Evolutionary conservation across 2,113 vertebrate genomes (phyloP).

Genomic region (Nothocercus nigrocapillus): DNA sequence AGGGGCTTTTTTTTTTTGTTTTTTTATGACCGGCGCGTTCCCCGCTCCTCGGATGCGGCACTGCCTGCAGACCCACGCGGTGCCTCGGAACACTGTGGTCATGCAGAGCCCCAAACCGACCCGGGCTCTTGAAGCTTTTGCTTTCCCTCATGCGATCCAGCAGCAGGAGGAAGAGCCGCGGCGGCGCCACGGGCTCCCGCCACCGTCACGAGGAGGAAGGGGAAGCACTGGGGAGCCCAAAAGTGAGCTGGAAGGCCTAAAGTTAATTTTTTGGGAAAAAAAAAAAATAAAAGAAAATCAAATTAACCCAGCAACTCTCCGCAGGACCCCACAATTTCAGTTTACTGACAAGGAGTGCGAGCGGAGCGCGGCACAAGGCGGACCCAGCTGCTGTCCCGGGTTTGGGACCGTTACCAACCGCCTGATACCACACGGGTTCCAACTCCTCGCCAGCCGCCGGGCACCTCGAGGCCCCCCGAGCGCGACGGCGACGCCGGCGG

Average conservation of each 20-base stretch:
- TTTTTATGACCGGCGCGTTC: slow-evolving; percentile 14
- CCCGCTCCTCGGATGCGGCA: not conserved
- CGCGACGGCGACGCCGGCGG: not conserved
- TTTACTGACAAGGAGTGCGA: not conserved
- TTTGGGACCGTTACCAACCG: no score
- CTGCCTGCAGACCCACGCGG: not conserved
- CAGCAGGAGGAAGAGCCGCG: not conserved
- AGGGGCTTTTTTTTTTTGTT: not conserved
- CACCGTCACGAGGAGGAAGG: not conserved
- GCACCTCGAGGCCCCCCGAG: no score
- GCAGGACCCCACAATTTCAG: not conserved
- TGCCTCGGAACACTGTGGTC: no score
- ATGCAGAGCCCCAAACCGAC: not conserved
- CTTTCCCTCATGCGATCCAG: not conserved
- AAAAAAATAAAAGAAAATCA: not conserved
- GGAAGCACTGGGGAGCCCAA: not conserved
- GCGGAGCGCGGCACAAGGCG: not conserved
- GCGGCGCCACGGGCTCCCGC: not conserved
- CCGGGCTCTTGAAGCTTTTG: not conserved
- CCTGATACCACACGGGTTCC: no score
- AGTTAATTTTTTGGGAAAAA: not conserved
- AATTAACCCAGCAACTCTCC: not conserved
- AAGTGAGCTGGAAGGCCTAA: not conserved
- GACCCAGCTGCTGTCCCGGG: not conserved
- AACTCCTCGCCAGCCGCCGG: no score